phyloP scores from a whole-genome alignment of 2,113 vertebrate species.

The Pyxicephalus adspersus region DNA sequence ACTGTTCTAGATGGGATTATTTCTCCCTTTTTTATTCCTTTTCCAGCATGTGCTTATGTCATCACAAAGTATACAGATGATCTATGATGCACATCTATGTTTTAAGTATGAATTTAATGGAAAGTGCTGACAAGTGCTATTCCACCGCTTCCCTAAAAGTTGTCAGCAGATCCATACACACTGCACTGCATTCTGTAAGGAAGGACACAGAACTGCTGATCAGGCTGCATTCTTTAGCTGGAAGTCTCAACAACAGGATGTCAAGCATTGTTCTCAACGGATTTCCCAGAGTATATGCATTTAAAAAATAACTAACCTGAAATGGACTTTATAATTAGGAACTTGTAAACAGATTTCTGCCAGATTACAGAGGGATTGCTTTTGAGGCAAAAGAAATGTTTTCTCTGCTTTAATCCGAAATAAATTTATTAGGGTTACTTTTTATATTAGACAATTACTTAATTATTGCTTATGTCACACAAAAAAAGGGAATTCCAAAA shows the following conservation, averaged over 20 bases:
- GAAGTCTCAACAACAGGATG: conserved; percentile 79
- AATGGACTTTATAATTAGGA: not conserved
- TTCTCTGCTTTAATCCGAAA: no score
- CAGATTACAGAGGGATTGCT: no score
- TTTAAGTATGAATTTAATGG: not conserved
- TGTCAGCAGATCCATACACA: conserved; percentile 71
- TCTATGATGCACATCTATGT: no score
- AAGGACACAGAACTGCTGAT: conserved; percentile 89
- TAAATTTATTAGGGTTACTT: no score
- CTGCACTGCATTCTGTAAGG: conserved; percentile 71
- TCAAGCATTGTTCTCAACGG: conserved; percentile 73
- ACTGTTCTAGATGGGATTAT: no score
- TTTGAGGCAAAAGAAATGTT: no score
- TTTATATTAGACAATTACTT: no score
- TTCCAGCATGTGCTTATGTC: no score
- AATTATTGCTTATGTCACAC: no score
- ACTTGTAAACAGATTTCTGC: not conserved
- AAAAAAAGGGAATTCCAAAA: no score
- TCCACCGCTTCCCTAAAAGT: conserved; percentile 70
- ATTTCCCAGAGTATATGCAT: conserved; percentile 48
- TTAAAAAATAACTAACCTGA: conserved; percentile 23
- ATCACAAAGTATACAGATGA: no score
- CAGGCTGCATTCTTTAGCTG: conserved; percentile 71
- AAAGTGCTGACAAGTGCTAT: conserved; percentile 3
- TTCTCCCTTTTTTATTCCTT: no score